Conservation (phyloP, 2,888 invertebrate species). For the Macaria notata region DNA sequence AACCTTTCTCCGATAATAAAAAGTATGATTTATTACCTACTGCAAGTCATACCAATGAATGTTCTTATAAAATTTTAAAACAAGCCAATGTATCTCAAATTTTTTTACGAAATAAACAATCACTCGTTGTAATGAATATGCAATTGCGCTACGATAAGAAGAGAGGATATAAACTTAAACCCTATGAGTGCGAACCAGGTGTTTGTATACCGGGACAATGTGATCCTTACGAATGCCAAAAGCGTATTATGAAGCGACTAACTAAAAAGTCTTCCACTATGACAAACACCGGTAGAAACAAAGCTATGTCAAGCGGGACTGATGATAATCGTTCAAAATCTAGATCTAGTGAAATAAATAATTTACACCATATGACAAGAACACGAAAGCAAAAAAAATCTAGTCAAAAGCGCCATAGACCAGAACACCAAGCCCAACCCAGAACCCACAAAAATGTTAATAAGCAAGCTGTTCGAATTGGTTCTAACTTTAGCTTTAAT, state of each 20-base stretch:
- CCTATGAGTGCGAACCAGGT: constrained; percentile 46
- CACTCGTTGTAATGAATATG: constrained; percentile 1
- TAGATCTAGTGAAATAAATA: not conserved
- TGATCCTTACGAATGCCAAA: constrained; percentile 34
- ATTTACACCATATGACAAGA: not conserved
- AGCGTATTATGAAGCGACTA: not conserved
- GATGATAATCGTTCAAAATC: not conserved
- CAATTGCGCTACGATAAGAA: constrained; percentile 1
- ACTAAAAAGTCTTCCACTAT: constrained; percentile 1
- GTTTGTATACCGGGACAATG: constrained; percentile 45
- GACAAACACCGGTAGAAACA: constrained; percentile 11
- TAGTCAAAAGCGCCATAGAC: constrained; percentile 19
- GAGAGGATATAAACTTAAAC: constrained; percentile 25
- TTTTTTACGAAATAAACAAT: no score
- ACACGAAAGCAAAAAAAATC: constrained; percentile 20
- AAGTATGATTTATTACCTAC: no score
- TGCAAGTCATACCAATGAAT: no score
- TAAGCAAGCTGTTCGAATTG: constrained; percentile 37
- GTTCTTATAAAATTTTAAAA: no score
- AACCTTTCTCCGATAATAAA: no score
- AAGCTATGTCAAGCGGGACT: constrained; percentile 6
- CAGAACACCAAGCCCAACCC: not conserved
- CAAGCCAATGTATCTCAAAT: no score
- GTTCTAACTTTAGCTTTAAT: constrained; percentile 43
- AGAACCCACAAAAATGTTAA: not conserved